Evolutionary conservation across 30 jellyfish, hydroid and myxozoan genomes (phyloP).

Genomic region (Pelagia noctiluca): DNA sequence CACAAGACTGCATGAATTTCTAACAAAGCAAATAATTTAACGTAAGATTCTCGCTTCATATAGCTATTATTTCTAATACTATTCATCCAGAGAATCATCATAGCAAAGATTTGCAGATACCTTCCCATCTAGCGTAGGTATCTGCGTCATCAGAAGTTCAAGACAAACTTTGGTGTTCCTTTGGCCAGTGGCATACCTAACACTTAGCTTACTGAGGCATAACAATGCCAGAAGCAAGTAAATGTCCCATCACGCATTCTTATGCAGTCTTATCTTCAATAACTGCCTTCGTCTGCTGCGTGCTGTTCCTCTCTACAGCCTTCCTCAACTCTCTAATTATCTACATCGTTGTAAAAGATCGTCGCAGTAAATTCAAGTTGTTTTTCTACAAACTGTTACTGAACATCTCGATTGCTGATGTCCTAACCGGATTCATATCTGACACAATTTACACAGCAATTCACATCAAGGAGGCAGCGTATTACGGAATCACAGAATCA

Average conservation of each 20-base stretch:
- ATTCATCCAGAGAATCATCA: too few species aligned
- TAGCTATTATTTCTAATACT: too few species aligned
- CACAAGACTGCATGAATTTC: too few species aligned
- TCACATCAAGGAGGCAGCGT: constrained; percentile 45
- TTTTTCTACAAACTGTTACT: constrained; percentile 51
- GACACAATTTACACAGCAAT: constrained; percentile 47
- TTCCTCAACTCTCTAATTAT: constrained; percentile 34
- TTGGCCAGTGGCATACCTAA: not conserved
- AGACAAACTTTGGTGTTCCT: constrained; percentile 3
- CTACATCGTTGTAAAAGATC: constrained; percentile 32
- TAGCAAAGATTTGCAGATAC: too few species aligned
- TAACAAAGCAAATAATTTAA: too few species aligned
- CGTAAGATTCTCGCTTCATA: too few species aligned
- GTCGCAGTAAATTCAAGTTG: constrained; percentile 45
- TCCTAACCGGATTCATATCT: constrained; percentile 53
- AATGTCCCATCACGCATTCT: constrained; percentile 31
- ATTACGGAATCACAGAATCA: constrained; percentile 2
- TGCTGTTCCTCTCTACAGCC: constrained; percentile 33
- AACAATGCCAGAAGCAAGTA: constrained; percentile 21
- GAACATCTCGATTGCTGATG: constrained; percentile 62
- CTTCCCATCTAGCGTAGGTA: too few species aligned
- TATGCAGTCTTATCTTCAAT: constrained; percentile 14
- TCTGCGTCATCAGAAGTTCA: too few species aligned
- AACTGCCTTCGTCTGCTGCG: constrained; percentile 34
- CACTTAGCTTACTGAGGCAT: not conserved